Conservation (phyloP, 2,888 invertebrate species). For the Acleris literana region DNA sequence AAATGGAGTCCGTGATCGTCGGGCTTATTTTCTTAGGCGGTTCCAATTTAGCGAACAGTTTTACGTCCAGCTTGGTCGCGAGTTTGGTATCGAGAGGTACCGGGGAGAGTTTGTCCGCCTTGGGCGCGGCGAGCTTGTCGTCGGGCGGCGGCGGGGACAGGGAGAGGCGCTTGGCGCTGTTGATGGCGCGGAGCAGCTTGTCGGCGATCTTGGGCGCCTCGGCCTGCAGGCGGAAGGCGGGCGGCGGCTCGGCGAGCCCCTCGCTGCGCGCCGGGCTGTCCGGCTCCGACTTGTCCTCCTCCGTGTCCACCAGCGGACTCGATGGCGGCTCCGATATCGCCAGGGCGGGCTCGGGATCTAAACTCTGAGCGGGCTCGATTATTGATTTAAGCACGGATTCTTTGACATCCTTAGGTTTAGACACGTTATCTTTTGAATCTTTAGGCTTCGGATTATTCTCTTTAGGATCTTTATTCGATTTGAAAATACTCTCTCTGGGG, state of each 20-base stretch:
- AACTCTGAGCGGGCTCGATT: constrained; percentile 51
- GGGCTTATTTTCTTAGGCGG: constrained; percentile 58
- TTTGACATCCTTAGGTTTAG: constrained; percentile 41
- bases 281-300: constrained; percentile 78
- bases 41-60: constrained; percentile 56
- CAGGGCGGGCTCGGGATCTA: constrained; percentile 54
- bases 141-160: constrained; percentile 75
- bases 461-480: constrained; percentile 32
- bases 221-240: constrained; percentile 74
- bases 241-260: constrained; percentile 77
- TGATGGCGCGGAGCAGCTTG: constrained; percentile 84
- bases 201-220: constrained; percentile 85
- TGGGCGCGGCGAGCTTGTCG: constrained; percentile 54
- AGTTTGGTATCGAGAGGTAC: constrained; percentile 50
- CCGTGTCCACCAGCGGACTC: constrained; percentile 74
- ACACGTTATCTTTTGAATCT: constrained; percentile 44
- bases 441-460: constrained; percentile 29
- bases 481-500: constrained; percentile 27
- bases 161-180: constrained; percentile 80
- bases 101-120: constrained; percentile 49
- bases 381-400: constrained; percentile 44
- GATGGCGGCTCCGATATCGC: constrained; percentile 64
- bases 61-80: constrained; percentile 49
- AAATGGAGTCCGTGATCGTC: constrained; percentile 62
- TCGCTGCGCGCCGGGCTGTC: constrained; percentile 78